Evolutionary conservation across 2,888 invertebrate genomes (phyloP).

Genomic region (Rotaria sp.): DNA sequence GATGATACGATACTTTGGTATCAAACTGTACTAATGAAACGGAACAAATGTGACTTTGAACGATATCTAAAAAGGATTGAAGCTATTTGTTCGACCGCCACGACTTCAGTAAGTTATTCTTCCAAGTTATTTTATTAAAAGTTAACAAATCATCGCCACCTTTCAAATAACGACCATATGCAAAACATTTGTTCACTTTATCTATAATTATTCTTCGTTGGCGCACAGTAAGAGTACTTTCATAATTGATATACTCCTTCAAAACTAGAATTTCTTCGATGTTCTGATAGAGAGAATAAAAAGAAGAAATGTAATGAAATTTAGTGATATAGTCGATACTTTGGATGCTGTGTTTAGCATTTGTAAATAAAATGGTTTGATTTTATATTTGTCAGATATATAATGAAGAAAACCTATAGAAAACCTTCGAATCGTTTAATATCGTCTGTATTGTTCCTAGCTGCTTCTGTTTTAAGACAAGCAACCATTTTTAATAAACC

Average conservation of each 20-base stretch:
- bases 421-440: not conserved
- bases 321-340: not conserved
- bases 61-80: not conserved
- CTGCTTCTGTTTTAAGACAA: not conserved
- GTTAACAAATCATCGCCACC: too few relatives aligned
- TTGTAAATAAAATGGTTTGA: not conserved
- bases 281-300: not conserved
- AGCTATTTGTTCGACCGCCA: not conserved
- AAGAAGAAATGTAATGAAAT: not conserved
- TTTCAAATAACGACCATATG: too few relatives aligned
- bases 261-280: not conserved
- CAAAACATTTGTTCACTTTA: too few relatives aligned
- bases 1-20: not conserved
- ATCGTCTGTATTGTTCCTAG: not conserved
- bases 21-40: not conserved
- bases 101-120: not conserved
- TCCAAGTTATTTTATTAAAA: not conserved
- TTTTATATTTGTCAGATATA: not conserved
- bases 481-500: not conserved
- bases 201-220: too few relatives aligned
- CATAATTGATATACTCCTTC: fast-evolving
- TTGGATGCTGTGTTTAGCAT: not conserved
- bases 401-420: not conserved
- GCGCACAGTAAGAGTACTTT: not conserved
- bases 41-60: not conserved